Evolutionary conservation across 2,888 invertebrate genomes (phyloP), one percentile per base, ranked within the genome.

Genomic region (Andrena trimmerana): DNA sequence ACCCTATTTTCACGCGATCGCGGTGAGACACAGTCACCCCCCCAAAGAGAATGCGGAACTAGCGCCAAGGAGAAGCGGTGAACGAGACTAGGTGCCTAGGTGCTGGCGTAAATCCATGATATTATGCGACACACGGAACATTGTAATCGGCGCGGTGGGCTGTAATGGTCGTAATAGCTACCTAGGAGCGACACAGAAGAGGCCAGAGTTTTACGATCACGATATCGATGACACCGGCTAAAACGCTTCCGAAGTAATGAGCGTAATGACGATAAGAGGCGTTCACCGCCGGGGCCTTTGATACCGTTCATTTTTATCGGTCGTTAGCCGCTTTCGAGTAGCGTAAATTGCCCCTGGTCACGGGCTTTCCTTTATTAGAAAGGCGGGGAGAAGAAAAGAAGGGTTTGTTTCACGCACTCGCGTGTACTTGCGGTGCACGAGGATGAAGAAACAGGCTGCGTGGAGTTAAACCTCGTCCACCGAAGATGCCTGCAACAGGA

Each of bases 181-280:
- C 68, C 8, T 48, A 31, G 20, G n/a, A 36, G 29, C n/a, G 27
- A 16, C 50, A n/a, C 10, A 5, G 13, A 20, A 20, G 29, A 42
- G 27, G 20, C 27, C 24, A 20, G 10, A 66, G 57, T 59, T 80
- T 80, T 75, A 76, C 52, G 79, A 80, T 36, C 31, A 4, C 3
- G 79, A 76, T 70, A 76, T 60, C 42, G 62, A 76, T 59, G 76
- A 76, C 60, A 60, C 27, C 52, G 69, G 36, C n/a, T 75, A 29
- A 36, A 60, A 78, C 62, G 33, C 10, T 20, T 42, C n/a, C 10
- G 52, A 20, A 48, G 75, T 75, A 57, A 71, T 8, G 75, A 52
- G 42, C 33, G 20, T n/a, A 76, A 79, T 63, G 48, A 66, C 50
- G 70, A 27, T 76, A 66, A 31, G 36, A 29, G 8, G 48, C 16